These are phyloP conservation scores for Anthopleura xanthogrammica DNA, from an alignment of 92 coral and sea anemone species.

Conservation along the genomic window DNA sequence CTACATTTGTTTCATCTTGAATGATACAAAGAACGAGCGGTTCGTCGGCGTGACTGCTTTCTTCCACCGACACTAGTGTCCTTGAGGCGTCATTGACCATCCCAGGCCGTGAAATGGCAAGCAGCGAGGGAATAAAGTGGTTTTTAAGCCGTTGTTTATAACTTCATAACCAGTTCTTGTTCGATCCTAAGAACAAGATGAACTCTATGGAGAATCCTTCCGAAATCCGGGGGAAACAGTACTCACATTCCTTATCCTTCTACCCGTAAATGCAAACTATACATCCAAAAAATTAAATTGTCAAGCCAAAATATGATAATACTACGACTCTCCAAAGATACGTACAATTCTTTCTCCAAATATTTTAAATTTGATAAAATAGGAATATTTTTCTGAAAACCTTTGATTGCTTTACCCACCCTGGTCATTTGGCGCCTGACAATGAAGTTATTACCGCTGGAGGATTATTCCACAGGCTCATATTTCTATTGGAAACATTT, in stretches of 20 bases:
- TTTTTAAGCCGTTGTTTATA: neutral
- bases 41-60: conserved; percentile 55
- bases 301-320: neutral
- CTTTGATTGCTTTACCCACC: neutral
- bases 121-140: neutral
- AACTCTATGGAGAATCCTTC: neutral
- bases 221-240: neutral
- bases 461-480: conserved; percentile 12
- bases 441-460: neutral
- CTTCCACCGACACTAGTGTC: conserved; percentile 65
- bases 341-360: neutral
- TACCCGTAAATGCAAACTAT: too few species aligned
- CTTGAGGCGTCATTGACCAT: conserved; percentile 68
- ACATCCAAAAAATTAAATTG: neutral
- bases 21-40: conserved; percentile 82
- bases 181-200: neutral
- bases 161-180: conserved; percentile 9
- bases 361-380: neutral
- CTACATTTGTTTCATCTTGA: conserved; percentile 77
- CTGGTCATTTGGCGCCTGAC: neutral
- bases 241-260: neutral
- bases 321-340: neutral
- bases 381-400: neutral
- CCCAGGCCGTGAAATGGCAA: conserved; percentile 51
- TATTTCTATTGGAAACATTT: neutral